These are phyloP conservation scores for Varanus salvator DNA, from an alignment of 2,113 vertebrate species.

Conservation along the genomic window DNA sequence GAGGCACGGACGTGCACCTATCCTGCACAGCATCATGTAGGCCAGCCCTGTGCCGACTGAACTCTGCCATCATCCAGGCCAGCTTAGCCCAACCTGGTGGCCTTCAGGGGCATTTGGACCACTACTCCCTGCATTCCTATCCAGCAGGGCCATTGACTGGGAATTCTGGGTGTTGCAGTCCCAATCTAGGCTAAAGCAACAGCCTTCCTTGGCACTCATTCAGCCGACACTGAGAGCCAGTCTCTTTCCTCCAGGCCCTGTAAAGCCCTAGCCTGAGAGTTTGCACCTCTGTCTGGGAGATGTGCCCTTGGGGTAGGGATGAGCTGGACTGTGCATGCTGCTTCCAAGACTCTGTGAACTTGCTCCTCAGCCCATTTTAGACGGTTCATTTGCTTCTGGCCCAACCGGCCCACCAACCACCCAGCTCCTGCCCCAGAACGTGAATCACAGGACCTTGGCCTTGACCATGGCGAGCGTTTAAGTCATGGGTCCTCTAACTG, in stretches of 20 bases:
- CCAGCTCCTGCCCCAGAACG: neutral
- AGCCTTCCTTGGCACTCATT: neutral
- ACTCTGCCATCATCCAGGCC: too few relatives aligned
- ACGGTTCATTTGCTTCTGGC: neutral
- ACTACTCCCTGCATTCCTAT: too few relatives aligned
- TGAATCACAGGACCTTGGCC: neutral
- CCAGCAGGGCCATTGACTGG: too few relatives aligned
- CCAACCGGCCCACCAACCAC: neutral
- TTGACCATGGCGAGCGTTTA: neutral
- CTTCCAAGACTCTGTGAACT: neutral
- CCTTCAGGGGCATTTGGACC: too few relatives aligned
- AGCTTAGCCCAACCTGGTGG: too few relatives aligned
- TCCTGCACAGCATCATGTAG: too few relatives aligned
- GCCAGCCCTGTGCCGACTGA: too few relatives aligned
- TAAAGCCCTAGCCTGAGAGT: neutral
- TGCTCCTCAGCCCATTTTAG: neutral
- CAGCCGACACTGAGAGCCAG: neutral
- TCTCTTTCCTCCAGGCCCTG: neutral
- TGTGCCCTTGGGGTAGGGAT: neutral
- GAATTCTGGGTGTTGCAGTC: too few relatives aligned
- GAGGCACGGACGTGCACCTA: too few relatives aligned
- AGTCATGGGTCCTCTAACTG: too few relatives aligned
- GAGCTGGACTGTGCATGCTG: neutral
- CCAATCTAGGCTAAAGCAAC: too few relatives aligned
- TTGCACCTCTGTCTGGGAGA: neutral